phyloP scores from a whole-genome alignment of 2,113 vertebrate species.

The Podarcis cretensis region DNA sequence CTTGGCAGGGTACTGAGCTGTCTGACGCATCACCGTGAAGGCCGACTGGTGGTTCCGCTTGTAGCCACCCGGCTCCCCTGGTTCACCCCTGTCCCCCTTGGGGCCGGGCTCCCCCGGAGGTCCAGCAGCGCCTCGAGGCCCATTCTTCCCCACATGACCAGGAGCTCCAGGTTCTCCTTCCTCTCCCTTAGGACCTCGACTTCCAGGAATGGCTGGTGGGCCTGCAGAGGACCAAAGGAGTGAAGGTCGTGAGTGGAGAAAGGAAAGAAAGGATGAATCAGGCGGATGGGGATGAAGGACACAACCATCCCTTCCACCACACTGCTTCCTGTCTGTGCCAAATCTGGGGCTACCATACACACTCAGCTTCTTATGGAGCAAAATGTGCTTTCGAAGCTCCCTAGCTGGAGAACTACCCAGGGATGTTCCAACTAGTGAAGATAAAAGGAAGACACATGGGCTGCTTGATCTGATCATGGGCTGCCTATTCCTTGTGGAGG shows the following conservation, averaged over 20 bases:
- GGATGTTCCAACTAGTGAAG: neutral
- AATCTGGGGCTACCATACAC: neutral
- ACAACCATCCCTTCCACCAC: neutral
- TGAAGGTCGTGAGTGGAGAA: neutral
- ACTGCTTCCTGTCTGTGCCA: neutral
- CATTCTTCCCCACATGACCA: constrained; percentile 75
- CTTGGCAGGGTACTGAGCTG: neutral
- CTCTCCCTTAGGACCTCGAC: constrained; percentile 71
- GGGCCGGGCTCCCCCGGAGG: constrained; percentile 13
- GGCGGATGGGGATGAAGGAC: neutral
- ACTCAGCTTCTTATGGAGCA: neutral
- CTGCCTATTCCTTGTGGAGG: no score
- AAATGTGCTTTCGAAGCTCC: neutral
- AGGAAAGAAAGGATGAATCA: neutral
- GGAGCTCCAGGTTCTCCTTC: constrained; percentile 65
- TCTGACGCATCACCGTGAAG: constrained; percentile 78
- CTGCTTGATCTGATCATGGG: no score
- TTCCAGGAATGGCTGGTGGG: constrained; percentile 45
- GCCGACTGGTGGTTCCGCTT: constrained; percentile 75
- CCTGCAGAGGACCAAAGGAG: constrained; percentile 60
- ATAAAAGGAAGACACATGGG: neutral
- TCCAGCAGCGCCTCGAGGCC: constrained; percentile 60
- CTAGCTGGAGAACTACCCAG: neutral
- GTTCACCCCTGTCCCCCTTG: constrained; percentile 32
- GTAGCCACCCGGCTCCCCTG: constrained; percentile 61